Conservation (phyloP, 2,888 invertebrate genomes). For the Pollenia labialis region DNA sequence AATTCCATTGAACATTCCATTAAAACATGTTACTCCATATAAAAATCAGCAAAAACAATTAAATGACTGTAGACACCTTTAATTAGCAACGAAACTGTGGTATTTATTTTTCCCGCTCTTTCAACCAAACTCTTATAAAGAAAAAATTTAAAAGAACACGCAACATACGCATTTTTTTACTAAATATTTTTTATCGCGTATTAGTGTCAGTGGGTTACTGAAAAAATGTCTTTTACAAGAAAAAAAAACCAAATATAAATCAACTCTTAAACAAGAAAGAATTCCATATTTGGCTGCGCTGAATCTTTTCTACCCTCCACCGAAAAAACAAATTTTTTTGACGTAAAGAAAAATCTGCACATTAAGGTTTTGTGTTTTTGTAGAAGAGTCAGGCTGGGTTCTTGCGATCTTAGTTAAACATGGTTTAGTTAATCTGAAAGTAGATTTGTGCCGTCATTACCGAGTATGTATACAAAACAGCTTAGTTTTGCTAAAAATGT, state of each 20-base stretch:
- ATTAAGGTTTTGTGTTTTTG: no score
- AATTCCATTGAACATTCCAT: neutral
- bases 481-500: no score
- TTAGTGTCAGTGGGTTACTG: slow-evolving; percentile 39
- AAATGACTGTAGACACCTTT: slow-evolving; percentile 41
- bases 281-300: no score
- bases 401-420: no score
- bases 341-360: no score
- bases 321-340: no score
- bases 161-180: slow-evolving; percentile 47
- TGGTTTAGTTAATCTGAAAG: no score
- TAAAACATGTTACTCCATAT: slow-evolving; percentile 21
- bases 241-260: neutral
- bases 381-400: no score
- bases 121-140: neutral
- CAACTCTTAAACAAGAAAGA: no score
- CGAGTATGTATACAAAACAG: no score
- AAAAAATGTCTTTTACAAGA: neutral
- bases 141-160: slow-evolving; percentile 30
- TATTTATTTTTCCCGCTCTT: neutral
- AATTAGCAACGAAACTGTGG: slow-evolving; percentile 17
- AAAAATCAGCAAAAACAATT: neutral
- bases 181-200: neutral
- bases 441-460: no score
- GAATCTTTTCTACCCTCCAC: no score